Evolutionary conservation across 2,797 vertebrate genomes (phyloP).

Genomic region (Alcedo quadribrachys): DNA sequence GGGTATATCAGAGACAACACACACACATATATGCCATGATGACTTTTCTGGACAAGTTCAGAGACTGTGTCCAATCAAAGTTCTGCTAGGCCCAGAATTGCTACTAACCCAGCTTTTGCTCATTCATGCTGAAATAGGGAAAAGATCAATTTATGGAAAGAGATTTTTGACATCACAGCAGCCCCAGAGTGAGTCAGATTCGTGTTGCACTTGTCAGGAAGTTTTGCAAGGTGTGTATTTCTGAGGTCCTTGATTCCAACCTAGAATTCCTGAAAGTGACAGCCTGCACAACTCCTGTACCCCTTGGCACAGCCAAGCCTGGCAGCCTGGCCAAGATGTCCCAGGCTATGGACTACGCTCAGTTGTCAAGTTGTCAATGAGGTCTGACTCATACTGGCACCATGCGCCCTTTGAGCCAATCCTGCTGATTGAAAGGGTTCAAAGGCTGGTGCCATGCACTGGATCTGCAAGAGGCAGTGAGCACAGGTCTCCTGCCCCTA

Average conservation of each 20-base stretch:
- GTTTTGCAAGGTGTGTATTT: background rate
- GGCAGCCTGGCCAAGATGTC: background rate
- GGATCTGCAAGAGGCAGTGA: accelerated
- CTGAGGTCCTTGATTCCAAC: background rate
- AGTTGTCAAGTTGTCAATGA: background rate
- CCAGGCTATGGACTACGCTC: background rate
- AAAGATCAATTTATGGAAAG: background rate
- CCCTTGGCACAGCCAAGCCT: background rate
- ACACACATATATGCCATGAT: accelerated
- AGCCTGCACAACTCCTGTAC: no score
- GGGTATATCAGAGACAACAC: background rate
- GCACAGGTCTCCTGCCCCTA: background rate
- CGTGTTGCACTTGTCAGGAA: background rate
- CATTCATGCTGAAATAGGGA: background rate
- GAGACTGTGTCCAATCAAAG: background rate
- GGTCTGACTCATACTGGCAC: background rate
- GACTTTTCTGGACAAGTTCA: background rate
- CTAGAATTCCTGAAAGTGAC: background rate
- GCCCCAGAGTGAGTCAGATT: background rate
- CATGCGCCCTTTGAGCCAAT: background rate
- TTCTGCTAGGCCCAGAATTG: background rate
- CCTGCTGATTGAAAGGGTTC: background rate
- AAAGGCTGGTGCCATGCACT: background rate
- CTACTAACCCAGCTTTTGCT: background rate
- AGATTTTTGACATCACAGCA: background rate